These are phyloP conservation scores for Enhydra lutris DNA, from an alignment of 2,113 vertebrate species.

Conservation along the genomic window DNA sequence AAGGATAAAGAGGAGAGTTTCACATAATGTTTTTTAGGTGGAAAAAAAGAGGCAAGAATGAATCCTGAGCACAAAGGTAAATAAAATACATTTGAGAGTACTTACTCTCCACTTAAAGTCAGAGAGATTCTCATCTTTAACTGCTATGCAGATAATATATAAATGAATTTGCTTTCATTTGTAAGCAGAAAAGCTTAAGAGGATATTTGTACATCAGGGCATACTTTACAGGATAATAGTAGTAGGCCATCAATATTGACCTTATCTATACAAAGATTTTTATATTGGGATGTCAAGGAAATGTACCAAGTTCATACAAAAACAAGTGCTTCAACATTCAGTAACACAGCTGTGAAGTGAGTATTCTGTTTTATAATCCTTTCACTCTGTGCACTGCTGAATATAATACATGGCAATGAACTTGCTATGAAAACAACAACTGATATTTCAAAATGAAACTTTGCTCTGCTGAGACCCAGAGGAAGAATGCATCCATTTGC, in stretches of 20 bases:
- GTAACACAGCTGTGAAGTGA: background rate
- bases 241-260: background rate
- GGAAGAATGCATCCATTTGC: constrained; percentile 26
- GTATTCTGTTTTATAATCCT: background rate
- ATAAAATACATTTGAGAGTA: constrained; percentile 45
- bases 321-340: constrained; percentile 33
- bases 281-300: constrained; percentile 54
- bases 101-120: background rate
- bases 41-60: background rate
- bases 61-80: constrained; percentile 19
- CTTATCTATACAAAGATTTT: constrained; percentile 35
- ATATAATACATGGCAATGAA: constrained; percentile 38
- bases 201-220: background rate
- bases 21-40: background rate
- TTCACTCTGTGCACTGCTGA: background rate
- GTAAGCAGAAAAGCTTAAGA: constrained; percentile 33
- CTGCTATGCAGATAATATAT: background rate
- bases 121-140: constrained; percentile 30
- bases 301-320: constrained; percentile 38
- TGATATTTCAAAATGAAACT: constrained; percentile 4
- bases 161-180: constrained; percentile 42
- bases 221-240: constrained; percentile 9
- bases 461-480: constrained; percentile 4
- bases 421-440: constrained; percentile 36
- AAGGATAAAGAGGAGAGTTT: background rate